Conservation (phyloP, 1,140 invertebrate genomes). For the Lasaia peninsularis region DNA sequence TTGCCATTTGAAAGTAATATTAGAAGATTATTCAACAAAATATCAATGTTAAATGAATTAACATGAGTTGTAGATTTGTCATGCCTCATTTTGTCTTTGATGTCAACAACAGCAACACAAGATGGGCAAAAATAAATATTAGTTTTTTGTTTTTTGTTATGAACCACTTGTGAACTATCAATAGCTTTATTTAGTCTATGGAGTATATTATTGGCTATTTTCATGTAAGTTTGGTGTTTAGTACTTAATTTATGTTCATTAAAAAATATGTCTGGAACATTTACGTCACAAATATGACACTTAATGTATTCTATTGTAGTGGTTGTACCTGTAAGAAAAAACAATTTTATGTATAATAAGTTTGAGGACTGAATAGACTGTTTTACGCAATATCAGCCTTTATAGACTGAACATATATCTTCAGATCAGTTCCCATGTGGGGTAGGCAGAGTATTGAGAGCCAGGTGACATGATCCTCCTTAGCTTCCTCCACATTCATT, state of each 20-base stretch:
- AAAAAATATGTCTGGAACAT: conserved; percentile 25
- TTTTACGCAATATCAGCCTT: too few relatives aligned
- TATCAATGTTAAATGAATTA: conserved; percentile 19
- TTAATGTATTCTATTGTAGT: conserved; percentile 3
- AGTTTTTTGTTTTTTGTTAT: not conserved
- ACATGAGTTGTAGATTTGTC: conserved; percentile 17
- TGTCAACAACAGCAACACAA: conserved; percentile 19
- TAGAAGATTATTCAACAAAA: conserved; percentile 19
- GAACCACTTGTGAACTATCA: not conserved
- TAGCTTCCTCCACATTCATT: too few relatives aligned
- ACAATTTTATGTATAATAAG: too few relatives aligned
- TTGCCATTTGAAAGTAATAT: conserved; percentile 13
- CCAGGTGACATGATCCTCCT: too few relatives aligned
- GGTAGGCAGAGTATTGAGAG: too few relatives aligned
- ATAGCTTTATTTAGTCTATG: conserved; percentile 23
- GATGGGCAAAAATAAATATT: conserved; percentile 23
- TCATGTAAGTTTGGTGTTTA: conserved; percentile 26
- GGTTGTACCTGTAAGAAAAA: conserved; percentile 21
- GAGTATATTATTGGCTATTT: conserved; percentile 22
- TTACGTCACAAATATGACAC: conserved; percentile 29
- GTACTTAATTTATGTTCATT: conserved; percentile 22
- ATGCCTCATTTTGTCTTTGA: conserved; percentile 18
- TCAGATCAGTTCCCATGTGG: too few relatives aligned
- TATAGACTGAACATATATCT: too few relatives aligned
- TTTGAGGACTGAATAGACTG: too few relatives aligned